Percentiles rank a stretch among this genome's conserved stretches.
Conservation (phyloP, 2,113 vertebrate genomes). For the Nematolebias whitei region DNA sequence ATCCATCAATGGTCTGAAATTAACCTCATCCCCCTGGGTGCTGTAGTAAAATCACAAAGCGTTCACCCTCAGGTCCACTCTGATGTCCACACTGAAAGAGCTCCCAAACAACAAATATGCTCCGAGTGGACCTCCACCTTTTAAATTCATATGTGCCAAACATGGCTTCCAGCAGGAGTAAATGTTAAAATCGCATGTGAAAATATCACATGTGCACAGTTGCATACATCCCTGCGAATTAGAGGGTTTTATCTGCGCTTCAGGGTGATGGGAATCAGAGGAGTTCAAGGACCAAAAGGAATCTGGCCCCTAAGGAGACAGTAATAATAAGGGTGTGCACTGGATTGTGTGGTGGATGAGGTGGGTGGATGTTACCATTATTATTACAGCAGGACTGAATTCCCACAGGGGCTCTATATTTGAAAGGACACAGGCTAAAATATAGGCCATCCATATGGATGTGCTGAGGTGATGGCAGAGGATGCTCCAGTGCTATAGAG, state of each 20-base stretch:
- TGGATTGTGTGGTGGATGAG: conserved; percentile 10
- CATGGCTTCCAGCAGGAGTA: not conserved
- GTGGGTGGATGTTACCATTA: conserved; percentile 22
- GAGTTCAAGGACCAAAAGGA: conserved; percentile 44
- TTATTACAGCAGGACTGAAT: conserved; percentile 53
- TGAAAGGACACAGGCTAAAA: conserved; percentile 43
- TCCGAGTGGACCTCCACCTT: conserved; percentile 2
- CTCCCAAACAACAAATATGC: conserved; percentile 6
- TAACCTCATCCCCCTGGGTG: conserved; percentile 48
- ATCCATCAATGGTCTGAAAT: conserved; percentile 63
- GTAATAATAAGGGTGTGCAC: conserved; percentile 51
- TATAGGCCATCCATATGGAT: conserved; percentile 67
- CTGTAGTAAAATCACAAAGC: conserved; percentile 69
- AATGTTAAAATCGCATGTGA: conserved; percentile 5
- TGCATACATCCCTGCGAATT: conserved; percentile 21
- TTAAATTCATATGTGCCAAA: conserved; percentile 14
- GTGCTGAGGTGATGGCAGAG: conserved; percentile 53
- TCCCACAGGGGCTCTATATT: conserved; percentile 56
- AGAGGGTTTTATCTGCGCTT: conserved; percentile 16
- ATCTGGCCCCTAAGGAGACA: conserved; percentile 52
- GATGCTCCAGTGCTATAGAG: conserved; percentile 25
- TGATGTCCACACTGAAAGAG: conserved; percentile 40
- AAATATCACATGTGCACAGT: conserved; percentile 21
- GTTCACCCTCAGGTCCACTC: conserved; percentile 47
- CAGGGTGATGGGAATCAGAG: conserved; percentile 11